Evolutionary conservation across 1,140 invertebrate genomes (phyloP), one percentile per base, ranked within the genome.

Genomic region (Drosophila micromelanica): DNA sequence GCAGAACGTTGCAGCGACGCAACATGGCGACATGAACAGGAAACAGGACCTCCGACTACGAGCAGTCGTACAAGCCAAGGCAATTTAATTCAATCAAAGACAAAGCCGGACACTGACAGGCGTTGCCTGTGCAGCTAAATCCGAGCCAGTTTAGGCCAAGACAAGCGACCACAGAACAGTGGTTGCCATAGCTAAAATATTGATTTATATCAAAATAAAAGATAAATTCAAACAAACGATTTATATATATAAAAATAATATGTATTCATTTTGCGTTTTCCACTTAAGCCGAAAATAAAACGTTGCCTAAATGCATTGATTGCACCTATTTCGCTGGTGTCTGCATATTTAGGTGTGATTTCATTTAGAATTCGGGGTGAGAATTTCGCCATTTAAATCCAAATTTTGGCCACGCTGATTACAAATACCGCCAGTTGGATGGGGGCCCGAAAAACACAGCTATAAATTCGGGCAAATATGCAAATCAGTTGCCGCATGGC

Each of bases 71-170:
- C 27, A 76, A 64, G 65, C 20, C 63, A 59, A 48, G 69, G 65
- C 67, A 76, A 78, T 87, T 87, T 87, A 87, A 86, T 86, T 87
- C 74, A 86, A 87, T 86, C 82, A 87, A 81, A 86, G 82, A 75
- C 81, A 76, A 75, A 78, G 78, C 81, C 74, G 48, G 51, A 76
- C 73, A 76, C 64, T 79, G 76, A 84, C 72, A 73, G 43, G 61
- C 61, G 40, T 65, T 64, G 62, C 63, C 61, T 54, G 55, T 38
- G 72, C 35, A 46, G 12, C 30, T 27, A 23, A 42, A 43, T 45
- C 42, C 48, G 11, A 51, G 37, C 42, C 35, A 73, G 52, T 56
- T 59, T 48, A 49, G 55, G 40, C 13, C 20, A 55, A 60, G 73
- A 54, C 12, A 56, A 23, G 20, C 20, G 3, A 3, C 20, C 20